These are phyloP conservation scores for Drosophila baimaii DNA, from an alignment of 1,140 invertebrate genomes.

Conservation along the genomic window DNA sequence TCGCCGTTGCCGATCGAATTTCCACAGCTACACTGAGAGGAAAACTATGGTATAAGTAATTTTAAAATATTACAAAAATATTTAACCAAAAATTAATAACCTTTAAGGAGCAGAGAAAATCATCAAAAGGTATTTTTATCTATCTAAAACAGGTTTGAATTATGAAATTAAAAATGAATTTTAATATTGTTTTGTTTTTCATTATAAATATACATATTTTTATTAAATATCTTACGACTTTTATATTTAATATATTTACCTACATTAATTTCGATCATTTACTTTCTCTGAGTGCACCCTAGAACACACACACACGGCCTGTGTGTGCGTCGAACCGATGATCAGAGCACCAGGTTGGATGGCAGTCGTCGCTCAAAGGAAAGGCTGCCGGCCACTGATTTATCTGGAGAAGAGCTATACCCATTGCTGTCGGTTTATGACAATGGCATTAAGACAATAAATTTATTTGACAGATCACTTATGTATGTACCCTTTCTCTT, in stretches of 20 bases:
- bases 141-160: too few species aligned
- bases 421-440: not conserved
- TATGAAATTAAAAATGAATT: too few species aligned
- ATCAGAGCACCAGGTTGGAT: conserved; percentile 3
- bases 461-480: conserved; percentile 5
- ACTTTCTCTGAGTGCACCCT: not conserved
- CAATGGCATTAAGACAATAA: conserved; percentile 1
- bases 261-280: not conserved
- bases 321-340: conserved; percentile 16
- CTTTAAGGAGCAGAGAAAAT: not conserved
- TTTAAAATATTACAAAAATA: not conserved
- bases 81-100: not conserved
- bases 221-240: too few species aligned
- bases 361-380: conserved; percentile 4
- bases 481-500: not conserved
- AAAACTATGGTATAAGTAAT: not conserved
- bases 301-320: not conserved
- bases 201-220: too few species aligned
- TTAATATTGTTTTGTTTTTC: too few species aligned
- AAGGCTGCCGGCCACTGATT: conserved; percentile 8
- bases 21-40: conserved; percentile 17
- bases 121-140: too few species aligned
- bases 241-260: not conserved
- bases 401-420: not conserved
- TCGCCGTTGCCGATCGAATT: conserved; percentile 58